These are phyloP conservation scores for Epinephelus fuscoguttatus DNA, from an alignment of 2,113 vertebrate genomes.

Conservation along the genomic window DNA sequence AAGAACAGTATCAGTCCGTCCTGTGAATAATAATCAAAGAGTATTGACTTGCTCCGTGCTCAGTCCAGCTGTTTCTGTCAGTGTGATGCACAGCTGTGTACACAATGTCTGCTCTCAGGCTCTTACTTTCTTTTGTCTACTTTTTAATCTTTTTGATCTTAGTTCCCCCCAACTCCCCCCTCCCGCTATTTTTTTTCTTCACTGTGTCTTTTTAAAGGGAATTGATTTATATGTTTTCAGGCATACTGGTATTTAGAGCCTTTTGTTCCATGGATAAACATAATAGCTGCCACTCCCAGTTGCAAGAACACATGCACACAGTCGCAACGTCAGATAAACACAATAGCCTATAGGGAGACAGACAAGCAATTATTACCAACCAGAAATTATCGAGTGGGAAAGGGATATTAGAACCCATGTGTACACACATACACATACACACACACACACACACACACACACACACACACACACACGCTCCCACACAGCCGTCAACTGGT, in stretches of 20 bases:
- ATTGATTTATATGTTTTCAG: constrained; percentile 68
- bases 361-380: constrained; percentile 77
- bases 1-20: constrained; percentile 11
- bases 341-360: constrained; percentile 70
- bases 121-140: constrained; percentile 29
- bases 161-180: background rate
- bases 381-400: constrained; percentile 72
- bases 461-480: constrained; percentile 11
- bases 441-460: constrained; percentile 5
- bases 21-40: constrained; percentile 48
- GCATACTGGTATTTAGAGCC: constrained; percentile 59
- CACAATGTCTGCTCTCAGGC: constrained; percentile 18
- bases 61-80: constrained; percentile 57
- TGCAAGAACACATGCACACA: constrained; percentile 53
- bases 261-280: constrained; percentile 57
- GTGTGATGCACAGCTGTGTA: constrained; percentile 47
- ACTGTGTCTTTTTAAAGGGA: constrained; percentile 52
- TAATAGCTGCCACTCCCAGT: constrained; percentile 60
- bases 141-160: constrained; percentile 45
- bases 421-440: constrained; percentile 8
- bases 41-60: constrained; percentile 37
- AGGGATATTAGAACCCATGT: constrained; percentile 65
- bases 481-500: constrained; percentile 33
- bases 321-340: constrained; percentile 62
- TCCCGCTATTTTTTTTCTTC: background rate